These are phyloP conservation scores for Caenorhabditis wallacei DNA, from an alignment of 2,888 invertebrate species.

Conservation along the genomic window DNA sequence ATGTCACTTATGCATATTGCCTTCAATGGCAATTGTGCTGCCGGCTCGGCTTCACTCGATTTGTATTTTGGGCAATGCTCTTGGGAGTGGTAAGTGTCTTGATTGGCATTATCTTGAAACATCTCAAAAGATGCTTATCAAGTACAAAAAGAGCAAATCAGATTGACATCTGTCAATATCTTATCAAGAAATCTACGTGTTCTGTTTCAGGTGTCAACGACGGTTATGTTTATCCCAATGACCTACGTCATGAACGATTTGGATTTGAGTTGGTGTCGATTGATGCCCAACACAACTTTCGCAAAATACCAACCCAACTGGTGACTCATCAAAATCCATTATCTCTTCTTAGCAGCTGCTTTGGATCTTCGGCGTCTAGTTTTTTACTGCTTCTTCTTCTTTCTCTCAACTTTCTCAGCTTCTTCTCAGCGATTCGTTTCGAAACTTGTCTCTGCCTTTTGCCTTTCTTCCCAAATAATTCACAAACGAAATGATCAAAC, in stretches of 20 bases:
- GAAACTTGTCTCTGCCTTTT: conserved; percentile 11
- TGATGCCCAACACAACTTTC: conserved; percentile 70
- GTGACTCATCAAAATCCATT: conserved; percentile 37
- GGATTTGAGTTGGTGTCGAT: conserved; percentile 78
- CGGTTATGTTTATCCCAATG: conserved; percentile 77
- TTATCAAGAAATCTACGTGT: conserved; percentile 8
- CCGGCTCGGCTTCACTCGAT: conserved; percentile 70
- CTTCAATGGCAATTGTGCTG: conserved; percentile 81
- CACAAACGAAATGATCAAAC: conserved; percentile 42
- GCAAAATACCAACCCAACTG: conserved; percentile 73
- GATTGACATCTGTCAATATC: conserved; percentile 5
- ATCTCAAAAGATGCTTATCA: no score
- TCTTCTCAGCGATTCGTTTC: conserved; percentile 25
- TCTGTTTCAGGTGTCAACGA: conserved; percentile 67
- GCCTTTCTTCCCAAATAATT: conserved; percentile 37
- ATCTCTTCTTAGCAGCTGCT: conserved; percentile 30
- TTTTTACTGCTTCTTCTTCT: conserved; percentile 7
- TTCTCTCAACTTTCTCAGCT: background rate
- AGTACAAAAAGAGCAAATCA: background rate
- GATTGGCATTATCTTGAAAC: no score
- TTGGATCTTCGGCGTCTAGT: conserved; percentile 20
- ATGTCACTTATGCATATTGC: conserved; percentile 76
- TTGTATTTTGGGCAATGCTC: conserved; percentile 68
- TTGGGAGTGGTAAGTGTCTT: conserved; percentile 57
- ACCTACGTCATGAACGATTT: conserved; percentile 78